Evolutionary conservation across 2,797 vertebrate genomes (phyloP).

Genomic region (Dryobates pubescens): DNA sequence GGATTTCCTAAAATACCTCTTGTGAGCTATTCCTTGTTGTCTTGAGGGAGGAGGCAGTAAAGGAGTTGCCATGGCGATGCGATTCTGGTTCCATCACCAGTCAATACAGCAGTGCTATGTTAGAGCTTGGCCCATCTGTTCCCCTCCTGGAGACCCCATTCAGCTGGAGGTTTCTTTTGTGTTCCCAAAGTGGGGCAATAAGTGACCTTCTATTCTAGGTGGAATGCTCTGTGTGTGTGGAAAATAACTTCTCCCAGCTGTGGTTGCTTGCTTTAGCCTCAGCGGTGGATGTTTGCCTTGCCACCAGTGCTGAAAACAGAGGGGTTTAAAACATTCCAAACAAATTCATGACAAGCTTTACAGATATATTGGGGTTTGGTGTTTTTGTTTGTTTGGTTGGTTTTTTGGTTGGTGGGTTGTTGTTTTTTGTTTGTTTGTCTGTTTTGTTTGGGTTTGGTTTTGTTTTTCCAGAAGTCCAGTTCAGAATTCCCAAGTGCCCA

Average conservation of each 20-base stretch:
- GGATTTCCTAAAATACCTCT: conserved; percentile 60
- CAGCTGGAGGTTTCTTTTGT: conserved; percentile 57
- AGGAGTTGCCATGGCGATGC: conserved; percentile 52
- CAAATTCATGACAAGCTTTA: neutral
- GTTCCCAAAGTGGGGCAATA: conserved; percentile 13
- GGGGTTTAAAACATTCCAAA: neutral
- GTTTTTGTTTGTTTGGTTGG: no score
- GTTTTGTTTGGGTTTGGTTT: neutral
- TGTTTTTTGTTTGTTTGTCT: no score
- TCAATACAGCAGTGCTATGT: conserved; percentile 23
- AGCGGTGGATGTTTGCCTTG: no score
- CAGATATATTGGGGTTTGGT: neutral
- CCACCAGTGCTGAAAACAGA: rapidly evolving
- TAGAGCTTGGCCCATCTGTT: conserved; percentile 60
- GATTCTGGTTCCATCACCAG: conserved; percentile 55
- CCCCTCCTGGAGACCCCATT: conserved; percentile 51
- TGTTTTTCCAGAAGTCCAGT: neutral
- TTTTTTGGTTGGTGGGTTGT: no score
- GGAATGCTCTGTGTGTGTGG: neutral
- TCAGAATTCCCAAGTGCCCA: neutral
- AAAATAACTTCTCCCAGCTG: conserved; percentile 10
- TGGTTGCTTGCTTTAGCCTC: neutral
- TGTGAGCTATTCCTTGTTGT: conserved; percentile 43
- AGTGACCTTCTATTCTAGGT: conserved; percentile 28
- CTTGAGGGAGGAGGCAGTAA: conserved; percentile 45